These are phyloP conservation scores for Drosophila testacea DNA, from an alignment of 2,888 invertebrate species.

Conservation along the genomic window DNA sequence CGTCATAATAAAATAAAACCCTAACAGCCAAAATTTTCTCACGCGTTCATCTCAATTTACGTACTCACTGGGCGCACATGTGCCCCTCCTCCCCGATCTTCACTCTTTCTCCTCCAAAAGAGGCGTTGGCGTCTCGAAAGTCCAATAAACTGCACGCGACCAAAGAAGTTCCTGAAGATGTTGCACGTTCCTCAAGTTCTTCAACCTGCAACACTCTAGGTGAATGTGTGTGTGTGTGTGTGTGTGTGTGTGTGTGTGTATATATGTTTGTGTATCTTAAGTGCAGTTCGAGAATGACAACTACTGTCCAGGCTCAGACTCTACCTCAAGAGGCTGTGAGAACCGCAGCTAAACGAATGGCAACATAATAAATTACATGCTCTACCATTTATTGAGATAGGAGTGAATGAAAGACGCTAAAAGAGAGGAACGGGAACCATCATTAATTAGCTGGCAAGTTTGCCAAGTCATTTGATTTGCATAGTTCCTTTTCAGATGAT, in stretches of 20 bases:
- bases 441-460: slow-evolving; percentile 55
- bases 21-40: slow-evolving; percentile 68
- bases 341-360: slow-evolving; percentile 36
- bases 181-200: slow-evolving; percentile 44
- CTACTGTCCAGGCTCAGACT: slow-evolving; percentile 23
- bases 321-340: slow-evolving; percentile 53
- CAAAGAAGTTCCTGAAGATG: slow-evolving; percentile 45
- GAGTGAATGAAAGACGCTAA: background rate
- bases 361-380: slow-evolving; percentile 45
- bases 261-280: slow-evolving; percentile 6
- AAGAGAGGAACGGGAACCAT: slow-evolving; percentile 11
- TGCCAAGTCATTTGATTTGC: slow-evolving; percentile 62
- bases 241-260: slow-evolving; percentile 5
- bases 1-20: slow-evolving; percentile 58
- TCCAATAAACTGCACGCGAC: slow-evolving; percentile 72
- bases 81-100: slow-evolving; percentile 16
- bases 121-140: slow-evolving; percentile 54
- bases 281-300: slow-evolving; percentile 47
- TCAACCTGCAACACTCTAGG: slow-evolving; percentile 39
- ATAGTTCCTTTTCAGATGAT: slow-evolving; percentile 52
- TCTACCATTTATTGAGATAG: slow-evolving; percentile 4
- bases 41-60: slow-evolving; percentile 77
- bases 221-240: slow-evolving; percentile 2
- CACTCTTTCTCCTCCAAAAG: too few relatives aligned
- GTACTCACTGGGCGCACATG: slow-evolving; percentile 52